These are phyloP conservation scores for Resseliella maxima DNA, from an alignment of 2,888 invertebrate genomes.

Conservation along the genomic window DNA sequence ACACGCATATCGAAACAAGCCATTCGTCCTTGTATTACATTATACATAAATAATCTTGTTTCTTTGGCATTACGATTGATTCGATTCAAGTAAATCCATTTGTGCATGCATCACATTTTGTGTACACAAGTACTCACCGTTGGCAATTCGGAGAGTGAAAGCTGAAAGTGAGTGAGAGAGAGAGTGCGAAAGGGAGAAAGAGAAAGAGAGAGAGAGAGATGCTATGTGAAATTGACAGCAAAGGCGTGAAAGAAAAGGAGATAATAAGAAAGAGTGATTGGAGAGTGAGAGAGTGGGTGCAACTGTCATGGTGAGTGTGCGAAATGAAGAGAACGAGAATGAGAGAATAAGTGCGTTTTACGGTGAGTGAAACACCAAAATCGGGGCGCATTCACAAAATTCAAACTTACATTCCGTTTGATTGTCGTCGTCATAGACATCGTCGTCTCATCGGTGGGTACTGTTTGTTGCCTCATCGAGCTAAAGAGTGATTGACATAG, in stretches of 20 bases:
- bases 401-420: slow-evolving; percentile 15
- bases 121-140: background rate
- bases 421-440: background rate
- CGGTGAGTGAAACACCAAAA: background rate
- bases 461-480: background rate
- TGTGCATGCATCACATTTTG: slow-evolving; percentile 17
- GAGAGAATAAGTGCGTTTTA: background rate
- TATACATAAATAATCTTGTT: slow-evolving; percentile 20
- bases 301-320: background rate
- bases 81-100: slow-evolving; percentile 51
- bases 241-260: no score
- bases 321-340: no score
- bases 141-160: no score
- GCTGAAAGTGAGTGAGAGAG: no score
- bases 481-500: slow-evolving; percentile 38
- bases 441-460: background rate
- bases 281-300: no score
- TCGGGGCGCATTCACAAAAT: slow-evolving; percentile 3
- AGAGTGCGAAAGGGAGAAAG: no score
- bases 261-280: no score
- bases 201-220: no score
- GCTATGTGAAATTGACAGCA: no score
- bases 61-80: slow-evolving; percentile 45
- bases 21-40: background rate
- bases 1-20: background rate